Evolutionary conservation across 2,797 vertebrate species (phyloP).

Genomic region (Sebastes dallii): DNA sequence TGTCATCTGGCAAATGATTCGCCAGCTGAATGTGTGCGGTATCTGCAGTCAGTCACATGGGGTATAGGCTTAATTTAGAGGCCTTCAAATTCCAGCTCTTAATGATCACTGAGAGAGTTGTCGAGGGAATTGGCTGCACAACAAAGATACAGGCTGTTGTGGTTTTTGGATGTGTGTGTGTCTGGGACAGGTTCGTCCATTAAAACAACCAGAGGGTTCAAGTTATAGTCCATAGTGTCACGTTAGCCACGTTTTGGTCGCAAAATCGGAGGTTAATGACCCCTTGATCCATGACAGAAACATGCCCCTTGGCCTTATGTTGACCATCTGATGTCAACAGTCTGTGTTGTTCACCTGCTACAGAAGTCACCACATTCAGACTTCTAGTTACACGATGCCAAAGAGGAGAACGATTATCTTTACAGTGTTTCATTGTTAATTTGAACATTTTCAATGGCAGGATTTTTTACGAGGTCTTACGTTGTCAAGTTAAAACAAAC

Average conservation of each 20-base stretch:
- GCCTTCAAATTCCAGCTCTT: slow-evolving; percentile 8
- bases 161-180: background rate
- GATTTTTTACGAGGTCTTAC: background rate
- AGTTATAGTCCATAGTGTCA: background rate
- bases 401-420: background rate
- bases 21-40: slow-evolving; percentile 2
- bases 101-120: background rate
- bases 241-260: slow-evolving; percentile 17
- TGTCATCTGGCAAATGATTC: slow-evolving; percentile 25
- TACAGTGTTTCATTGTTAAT: background rate
- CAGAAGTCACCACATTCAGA: background rate
- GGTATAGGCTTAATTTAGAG: slow-evolving; percentile 40
- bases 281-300: slow-evolving; percentile 2
- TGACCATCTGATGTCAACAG: slow-evolving; percentile 17
- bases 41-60: slow-evolving; percentile 30
- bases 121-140: background rate
- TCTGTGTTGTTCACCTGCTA: background rate
- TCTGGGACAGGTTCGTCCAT: background rate
- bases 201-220: background rate
- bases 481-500: background rate
- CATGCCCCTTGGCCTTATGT: background rate
- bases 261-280: slow-evolving; percentile 27
- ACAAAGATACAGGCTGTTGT: background rate
- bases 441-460: background rate
- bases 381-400: background rate